Evolutionary conservation across 2,113 vertebrate species (phyloP), one percentile per base, ranked within the genome.

Genomic region (Stictonetta naevosa): DNA sequence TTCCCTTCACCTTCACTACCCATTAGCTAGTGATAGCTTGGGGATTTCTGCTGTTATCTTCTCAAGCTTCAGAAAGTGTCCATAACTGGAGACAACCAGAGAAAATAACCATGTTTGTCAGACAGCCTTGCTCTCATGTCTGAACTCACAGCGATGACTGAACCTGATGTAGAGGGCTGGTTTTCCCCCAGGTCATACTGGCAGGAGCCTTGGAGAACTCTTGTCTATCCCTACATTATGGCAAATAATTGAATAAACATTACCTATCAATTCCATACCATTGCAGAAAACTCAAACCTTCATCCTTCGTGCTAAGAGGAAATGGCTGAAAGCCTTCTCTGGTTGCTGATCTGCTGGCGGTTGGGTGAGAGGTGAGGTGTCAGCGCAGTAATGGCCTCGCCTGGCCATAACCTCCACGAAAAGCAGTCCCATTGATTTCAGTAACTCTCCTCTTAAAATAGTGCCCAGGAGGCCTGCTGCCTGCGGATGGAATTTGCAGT

Each of bases 401-500:
- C 60, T 86, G 86, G 44, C 53, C 91, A 55, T 6, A 88, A 73
- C 46, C 83, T 84, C 62, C 44, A 50, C 53, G 89, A 53, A 86
- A 84, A 88, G 90, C 1, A 22, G 42, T 53, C 56, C 83, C 29
- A 6, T 2, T 75, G 56, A 84, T 79, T 75, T 81, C 86, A 84
- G 56, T 40, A 88, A 94, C 69, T 53, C 36, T 40, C 72, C 83
- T 90, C 88, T 36, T 55, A 86, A 95, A 88, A 90, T 44, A 96
- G 83, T 20, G 64, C 88, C 52, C 38, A 72, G 90, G 76, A 92
- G 83, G 52, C 60, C 79, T 74, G 78, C 92, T 60, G 90, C 76
- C 69, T 84, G 88, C 13, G 53, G 64, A 83, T 93, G 95, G 92
- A 93, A 96, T 96, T 78, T 76, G 83, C 88, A 94, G 58, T 64